phyloP scores from a whole-genome alignment of 2,113 vertebrate species.

The Triplophysa siluroides region DNA sequence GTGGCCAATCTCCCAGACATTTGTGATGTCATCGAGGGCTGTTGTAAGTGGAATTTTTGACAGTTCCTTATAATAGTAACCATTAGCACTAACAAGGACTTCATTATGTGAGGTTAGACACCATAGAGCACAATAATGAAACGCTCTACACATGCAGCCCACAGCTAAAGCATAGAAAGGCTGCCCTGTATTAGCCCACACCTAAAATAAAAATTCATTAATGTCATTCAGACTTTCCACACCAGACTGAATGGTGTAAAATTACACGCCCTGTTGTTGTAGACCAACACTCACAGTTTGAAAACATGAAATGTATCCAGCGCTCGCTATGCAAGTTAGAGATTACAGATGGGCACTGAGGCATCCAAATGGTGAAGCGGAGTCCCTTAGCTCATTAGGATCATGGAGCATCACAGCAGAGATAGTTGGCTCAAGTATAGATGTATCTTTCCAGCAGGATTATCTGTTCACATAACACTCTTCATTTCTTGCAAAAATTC shows the following conservation, averaged over 20 bases:
- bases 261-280: not conserved
- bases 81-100: slow-evolving; percentile 43
- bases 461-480: not conserved
- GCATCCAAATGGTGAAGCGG: slow-evolving; percentile 19
- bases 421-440: slow-evolving; percentile 1
- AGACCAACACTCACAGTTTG: slow-evolving; percentile 5
- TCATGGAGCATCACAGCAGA: slow-evolving; percentile 40
- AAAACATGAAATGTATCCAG: slow-evolving; percentile 18
- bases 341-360: slow-evolving; percentile 7
- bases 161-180: slow-evolving; percentile 22
- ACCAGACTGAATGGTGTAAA: slow-evolving; percentile 3
- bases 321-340: not conserved
- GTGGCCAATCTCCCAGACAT: slow-evolving; percentile 19
- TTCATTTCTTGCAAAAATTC: not conserved
- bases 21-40: slow-evolving; percentile 34
- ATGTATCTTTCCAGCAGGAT: slow-evolving; percentile 59
- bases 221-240: slow-evolving; percentile 7
- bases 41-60: slow-evolving; percentile 44
- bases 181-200: slow-evolving; percentile 11
- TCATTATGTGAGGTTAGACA: slow-evolving; percentile 50
- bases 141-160: slow-evolving; percentile 29
- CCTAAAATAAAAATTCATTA: slow-evolving; percentile 17
- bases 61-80: slow-evolving; percentile 42
- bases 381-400: slow-evolving; percentile 58
- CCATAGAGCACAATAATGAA: slow-evolving; percentile 50